Evolutionary conservation across 2,888 invertebrate genomes (phyloP).

Genomic region (Lasiommata megera): DNA sequence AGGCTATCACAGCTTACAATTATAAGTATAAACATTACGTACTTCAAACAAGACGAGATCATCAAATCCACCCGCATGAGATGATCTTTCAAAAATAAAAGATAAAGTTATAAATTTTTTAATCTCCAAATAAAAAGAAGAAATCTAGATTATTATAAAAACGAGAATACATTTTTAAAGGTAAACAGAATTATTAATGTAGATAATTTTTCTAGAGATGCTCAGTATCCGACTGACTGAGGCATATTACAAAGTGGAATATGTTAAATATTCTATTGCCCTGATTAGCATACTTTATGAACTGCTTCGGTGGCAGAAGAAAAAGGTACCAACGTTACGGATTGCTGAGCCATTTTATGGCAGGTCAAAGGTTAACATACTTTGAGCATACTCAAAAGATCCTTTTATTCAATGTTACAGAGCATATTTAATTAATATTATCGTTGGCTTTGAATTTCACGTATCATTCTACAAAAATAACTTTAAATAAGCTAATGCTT

Average conservation of each 20-base stretch:
- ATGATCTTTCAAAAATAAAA: too few species aligned
- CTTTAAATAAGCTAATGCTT: neutral
- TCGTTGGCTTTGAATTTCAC: neutral
- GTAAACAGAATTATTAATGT: constrained; percentile 6
- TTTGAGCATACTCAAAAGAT: constrained; percentile 2
- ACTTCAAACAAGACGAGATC: too few species aligned
- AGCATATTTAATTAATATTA: neutral
- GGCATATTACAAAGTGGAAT: constrained; percentile 48
- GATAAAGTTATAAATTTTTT: too few species aligned
- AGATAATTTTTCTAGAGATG: constrained; percentile 48
- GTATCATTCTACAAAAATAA: neutral
- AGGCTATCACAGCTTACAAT: too few species aligned
- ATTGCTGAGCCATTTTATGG: neutral
- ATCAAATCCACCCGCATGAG: too few species aligned
- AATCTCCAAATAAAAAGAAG: too few species aligned
- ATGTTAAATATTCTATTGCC: constrained; percentile 58
- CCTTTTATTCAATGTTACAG: neutral
- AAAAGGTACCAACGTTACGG: neutral
- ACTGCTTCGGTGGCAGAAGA: constrained; percentile 9
- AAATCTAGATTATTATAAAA: neutral
- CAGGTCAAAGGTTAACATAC: constrained; percentile 7
- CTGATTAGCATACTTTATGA: constrained; percentile 46
- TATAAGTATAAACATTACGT: too few species aligned
- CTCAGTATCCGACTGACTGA: constrained; percentile 27
- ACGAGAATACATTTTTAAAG: neutral